phyloP scores from a whole-genome alignment of 2,113 vertebrate species.

The Rallus limicola region DNA sequence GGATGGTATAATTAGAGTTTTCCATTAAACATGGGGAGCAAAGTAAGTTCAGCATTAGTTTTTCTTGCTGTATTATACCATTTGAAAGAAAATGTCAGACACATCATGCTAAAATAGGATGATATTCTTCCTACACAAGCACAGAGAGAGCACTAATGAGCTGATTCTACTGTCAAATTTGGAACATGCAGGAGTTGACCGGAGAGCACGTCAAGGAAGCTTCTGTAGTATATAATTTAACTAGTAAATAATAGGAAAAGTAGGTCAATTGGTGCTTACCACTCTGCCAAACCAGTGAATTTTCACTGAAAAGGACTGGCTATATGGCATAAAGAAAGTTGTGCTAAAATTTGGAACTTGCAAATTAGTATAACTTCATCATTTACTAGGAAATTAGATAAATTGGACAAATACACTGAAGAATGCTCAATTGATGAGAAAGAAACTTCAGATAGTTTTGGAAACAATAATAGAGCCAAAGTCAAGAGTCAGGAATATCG shows the following conservation, averaged over 20 bases:
- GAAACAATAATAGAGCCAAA: not conserved
- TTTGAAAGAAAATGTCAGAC: slow-evolving; percentile 72
- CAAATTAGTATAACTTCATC: not conserved
- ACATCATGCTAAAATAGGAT: slow-evolving; percentile 52
- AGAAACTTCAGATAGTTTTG: not conserved
- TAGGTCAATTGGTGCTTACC: slow-evolving; percentile 31
- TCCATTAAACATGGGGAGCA: slow-evolving; percentile 29
- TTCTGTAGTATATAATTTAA: slow-evolving; percentile 36
- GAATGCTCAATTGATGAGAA: not conserved
- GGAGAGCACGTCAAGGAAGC: slow-evolving; percentile 23
- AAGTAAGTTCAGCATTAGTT: slow-evolving; percentile 48
- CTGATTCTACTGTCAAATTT: slow-evolving; percentile 48
- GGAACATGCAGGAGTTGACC: slow-evolving; percentile 46
- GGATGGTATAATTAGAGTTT: slow-evolving; percentile 61
- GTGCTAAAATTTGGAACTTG: not conserved
- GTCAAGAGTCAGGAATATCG: not conserved
- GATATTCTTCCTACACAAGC: slow-evolving; percentile 55
- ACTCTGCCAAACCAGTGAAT: not conserved
- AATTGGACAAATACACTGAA: not conserved
- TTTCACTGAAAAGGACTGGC: slow-evolving; percentile 8
- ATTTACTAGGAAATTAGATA: not conserved
- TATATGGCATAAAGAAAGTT: not conserved
- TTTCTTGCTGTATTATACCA: slow-evolving; percentile 52
- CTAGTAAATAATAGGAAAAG: slow-evolving; percentile 62
- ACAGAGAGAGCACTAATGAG: slow-evolving; percentile 64